phyloP scores from a whole-genome alignment of 2,113 vertebrate genomes.

The Drymodes brunneopygia region DNA sequence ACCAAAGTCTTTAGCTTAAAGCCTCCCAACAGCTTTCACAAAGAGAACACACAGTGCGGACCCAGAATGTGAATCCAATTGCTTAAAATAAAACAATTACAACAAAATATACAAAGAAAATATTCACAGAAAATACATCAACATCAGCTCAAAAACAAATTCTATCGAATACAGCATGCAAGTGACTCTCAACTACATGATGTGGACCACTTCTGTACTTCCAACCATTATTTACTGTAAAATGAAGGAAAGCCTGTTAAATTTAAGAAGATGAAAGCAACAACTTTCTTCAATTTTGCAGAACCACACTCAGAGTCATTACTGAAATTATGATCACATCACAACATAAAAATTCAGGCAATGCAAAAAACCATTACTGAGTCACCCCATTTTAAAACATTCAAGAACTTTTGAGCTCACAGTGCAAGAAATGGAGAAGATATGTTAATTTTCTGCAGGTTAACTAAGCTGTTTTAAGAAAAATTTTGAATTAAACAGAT shows the following conservation, averaged over 20 bases:
- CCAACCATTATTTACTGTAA: background rate
- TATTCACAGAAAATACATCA: background rate
- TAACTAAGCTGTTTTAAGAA: background rate
- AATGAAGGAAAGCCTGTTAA: background rate
- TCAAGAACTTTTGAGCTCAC: background rate
- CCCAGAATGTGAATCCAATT: background rate
- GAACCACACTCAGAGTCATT: background rate
- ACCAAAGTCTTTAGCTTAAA: background rate
- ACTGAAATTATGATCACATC: background rate
- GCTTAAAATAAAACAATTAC: background rate
- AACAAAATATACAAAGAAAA: background rate
- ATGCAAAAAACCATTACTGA: background rate
- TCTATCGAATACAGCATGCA: background rate
- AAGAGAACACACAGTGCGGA: background rate
- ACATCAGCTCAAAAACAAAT: background rate
- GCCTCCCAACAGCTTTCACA: background rate
- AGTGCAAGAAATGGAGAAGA: background rate
- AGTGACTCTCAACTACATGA: background rate
- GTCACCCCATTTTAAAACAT: background rate
- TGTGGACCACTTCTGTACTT: background rate
- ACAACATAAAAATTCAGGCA: background rate
- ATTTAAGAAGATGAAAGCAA: background rate
- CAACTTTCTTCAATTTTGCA: background rate
- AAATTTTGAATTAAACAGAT: background rate
- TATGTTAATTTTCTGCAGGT: background rate